A percentile compares a stretch with the other conserved stretches of the same genome.
Conservation (phyloP, 2,888 invertebrate species). For the Tuberolachnus salignus region DNA sequence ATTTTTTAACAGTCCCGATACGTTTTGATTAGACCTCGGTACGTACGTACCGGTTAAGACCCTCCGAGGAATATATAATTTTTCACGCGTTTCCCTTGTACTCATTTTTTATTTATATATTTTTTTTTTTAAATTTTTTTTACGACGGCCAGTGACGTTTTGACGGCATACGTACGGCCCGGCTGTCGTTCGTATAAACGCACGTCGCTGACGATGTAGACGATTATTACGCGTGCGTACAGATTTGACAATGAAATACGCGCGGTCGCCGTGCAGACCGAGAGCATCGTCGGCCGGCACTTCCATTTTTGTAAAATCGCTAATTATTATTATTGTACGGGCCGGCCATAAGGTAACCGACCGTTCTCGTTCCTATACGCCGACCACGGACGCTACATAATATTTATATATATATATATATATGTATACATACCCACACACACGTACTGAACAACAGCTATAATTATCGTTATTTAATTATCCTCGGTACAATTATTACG, state of each 20-base stretch:
- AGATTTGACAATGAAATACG: neutral
- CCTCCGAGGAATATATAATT: neutral
- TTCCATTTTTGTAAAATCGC: constrained; percentile 27
- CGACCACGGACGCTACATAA: constrained; percentile 18
- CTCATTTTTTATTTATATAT: too few relatives aligned
- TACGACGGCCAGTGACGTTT: neutral
- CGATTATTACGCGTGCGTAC: neutral
- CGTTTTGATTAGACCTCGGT: too few relatives aligned
- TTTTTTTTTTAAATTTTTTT: too few relatives aligned
- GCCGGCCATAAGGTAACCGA: neutral
- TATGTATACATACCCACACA: too few relatives aligned
- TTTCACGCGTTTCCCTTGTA: constrained; percentile 27
- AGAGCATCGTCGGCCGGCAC: neutral
- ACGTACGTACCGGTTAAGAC: too few relatives aligned
- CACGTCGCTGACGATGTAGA: neutral
- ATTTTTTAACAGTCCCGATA: too few relatives aligned
- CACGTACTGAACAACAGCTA: neutral
- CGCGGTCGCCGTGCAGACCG: neutral
- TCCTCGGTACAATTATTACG: neutral
- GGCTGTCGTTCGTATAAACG: neutral
- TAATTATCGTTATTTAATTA: neutral
- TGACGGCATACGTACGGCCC: neutral
- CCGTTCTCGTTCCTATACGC: constrained; percentile 30
- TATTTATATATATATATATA: too few relatives aligned
- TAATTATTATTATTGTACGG: constrained; percentile 9